phyloP scores from a whole-genome alignment of 2,797 vertebrate species.

The Morelia viridis region DNA sequence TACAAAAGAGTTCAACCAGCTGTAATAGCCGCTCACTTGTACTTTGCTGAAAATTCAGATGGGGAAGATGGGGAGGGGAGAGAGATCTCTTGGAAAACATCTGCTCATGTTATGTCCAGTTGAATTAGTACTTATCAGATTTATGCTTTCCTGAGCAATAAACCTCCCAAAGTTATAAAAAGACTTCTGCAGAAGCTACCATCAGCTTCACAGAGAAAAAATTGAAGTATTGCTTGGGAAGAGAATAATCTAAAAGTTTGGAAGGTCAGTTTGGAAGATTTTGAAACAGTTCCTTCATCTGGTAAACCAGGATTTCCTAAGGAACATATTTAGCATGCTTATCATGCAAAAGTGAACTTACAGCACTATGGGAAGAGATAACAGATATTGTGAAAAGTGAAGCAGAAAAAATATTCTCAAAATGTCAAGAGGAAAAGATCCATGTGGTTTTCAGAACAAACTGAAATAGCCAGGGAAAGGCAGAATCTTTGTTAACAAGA shows the following conservation, averaged over 20 bases:
- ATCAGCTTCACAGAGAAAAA: neutral
- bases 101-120: conserved; percentile 29
- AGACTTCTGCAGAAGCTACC: neutral
- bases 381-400: neutral
- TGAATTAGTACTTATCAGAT: conserved; percentile 33
- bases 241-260: neutral
- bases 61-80: neutral
- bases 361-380: neutral
- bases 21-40: neutral
- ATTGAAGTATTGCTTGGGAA: neutral
- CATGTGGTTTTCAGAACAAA: neutral
- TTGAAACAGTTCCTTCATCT: neutral
- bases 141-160: conserved; percentile 12
- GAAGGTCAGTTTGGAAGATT: neutral
- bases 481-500: neutral
- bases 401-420: neutral
- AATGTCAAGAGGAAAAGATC: neutral
- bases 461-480: neutral
- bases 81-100: conserved; percentile 22
- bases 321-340: neutral
- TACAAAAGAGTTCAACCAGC: conserved; percentile 16
- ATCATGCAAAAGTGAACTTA: neutral
- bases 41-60: neutral
- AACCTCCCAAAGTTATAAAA: conserved; percentile 17
- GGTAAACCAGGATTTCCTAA: neutral